Evolutionary conservation across 1,140 invertebrate species (phyloP).

Genomic region (Zaprionus vittiger): DNA sequence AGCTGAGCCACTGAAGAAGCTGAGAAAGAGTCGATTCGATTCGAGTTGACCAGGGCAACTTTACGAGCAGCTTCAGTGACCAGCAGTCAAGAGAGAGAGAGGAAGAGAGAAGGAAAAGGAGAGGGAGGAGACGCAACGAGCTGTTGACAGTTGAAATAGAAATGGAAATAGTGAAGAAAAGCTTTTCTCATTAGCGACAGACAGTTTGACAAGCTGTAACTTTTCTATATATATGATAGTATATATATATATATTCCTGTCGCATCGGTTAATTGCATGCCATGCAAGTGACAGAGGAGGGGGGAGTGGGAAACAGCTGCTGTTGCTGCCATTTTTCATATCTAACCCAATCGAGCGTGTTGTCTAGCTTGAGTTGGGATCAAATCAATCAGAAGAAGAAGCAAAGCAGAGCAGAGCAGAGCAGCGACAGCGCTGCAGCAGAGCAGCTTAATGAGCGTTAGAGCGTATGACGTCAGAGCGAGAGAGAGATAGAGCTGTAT

Average conservation of each 20-base stretch:
- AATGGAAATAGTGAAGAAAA: constrained; percentile 7
- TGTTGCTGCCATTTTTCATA: constrained; percentile 38
- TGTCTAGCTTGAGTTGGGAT: constrained; percentile 15
- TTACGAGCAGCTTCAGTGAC: constrained; percentile 40
- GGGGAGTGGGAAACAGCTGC: background rate
- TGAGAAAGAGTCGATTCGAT: constrained; percentile 11
- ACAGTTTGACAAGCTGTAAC: background rate
- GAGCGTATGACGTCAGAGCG: constrained; percentile 28
- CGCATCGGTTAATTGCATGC: constrained; percentile 9
- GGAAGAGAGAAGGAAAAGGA: background rate
- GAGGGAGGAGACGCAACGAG: background rate
- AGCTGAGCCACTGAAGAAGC: constrained; percentile 43
- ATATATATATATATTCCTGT: background rate
- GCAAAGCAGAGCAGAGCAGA: background rate
- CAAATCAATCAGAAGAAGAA: constrained; percentile 22
- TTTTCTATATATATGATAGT: background rate
- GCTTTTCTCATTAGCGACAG: constrained; percentile 49
- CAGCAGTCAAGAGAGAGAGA: constrained; percentile 6
- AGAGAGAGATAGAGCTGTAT: background rate
- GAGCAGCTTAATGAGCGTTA: constrained; percentile 12
- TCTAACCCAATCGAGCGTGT: constrained; percentile 36
- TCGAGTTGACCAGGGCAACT: constrained; percentile 43
- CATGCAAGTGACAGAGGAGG: too few relatives aligned
- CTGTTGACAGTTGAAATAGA: constrained; percentile 49
- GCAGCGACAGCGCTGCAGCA: background rate